These are phyloP conservation scores for Gryllus bimaculatus DNA, from an alignment of 1,140 invertebrate species.

Conservation along the genomic window DNA sequence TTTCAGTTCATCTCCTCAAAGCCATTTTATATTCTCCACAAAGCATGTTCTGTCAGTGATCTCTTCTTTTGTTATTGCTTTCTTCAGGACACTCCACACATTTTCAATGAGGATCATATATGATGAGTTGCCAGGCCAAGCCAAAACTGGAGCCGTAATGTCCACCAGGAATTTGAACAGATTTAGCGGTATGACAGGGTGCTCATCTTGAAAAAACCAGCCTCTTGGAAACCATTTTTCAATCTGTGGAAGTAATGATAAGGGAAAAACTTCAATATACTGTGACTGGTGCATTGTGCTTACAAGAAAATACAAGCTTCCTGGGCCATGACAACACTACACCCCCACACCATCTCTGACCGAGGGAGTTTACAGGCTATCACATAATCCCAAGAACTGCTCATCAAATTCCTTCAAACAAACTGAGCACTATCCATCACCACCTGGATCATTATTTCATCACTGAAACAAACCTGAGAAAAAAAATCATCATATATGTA, in stretches of 20 bases:
- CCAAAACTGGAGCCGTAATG: slow-evolving; percentile 1
- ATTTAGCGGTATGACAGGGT: slow-evolving; percentile 6
- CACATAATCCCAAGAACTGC: background rate
- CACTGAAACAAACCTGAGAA: background rate
- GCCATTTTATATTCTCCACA: too few species aligned
- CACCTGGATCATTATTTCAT: background rate
- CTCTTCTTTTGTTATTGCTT: too few species aligned
- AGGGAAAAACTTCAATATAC: background rate
- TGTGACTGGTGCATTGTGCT: background rate
- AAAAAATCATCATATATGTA: background rate
- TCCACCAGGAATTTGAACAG: slow-evolving; percentile 7
- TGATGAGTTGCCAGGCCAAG: slow-evolving; percentile 4
- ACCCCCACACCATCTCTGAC: slow-evolving; percentile 6
- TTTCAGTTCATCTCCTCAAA: too few species aligned
- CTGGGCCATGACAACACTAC: background rate
- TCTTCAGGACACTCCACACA: background rate
- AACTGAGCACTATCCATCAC: slow-evolving; percentile 1
- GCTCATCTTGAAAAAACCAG: background rate
- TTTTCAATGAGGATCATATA: background rate
- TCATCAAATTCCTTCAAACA: background rate
- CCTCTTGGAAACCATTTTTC: slow-evolving; percentile 7
- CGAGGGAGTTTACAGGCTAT: background rate
- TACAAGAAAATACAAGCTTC: background rate
- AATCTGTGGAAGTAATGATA: background rate
- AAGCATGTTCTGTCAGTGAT: too few species aligned